Evolutionary conservation across 2,797 vertebrate species (phyloP).

Genomic region (Triplophysa bombifrons): DNA sequence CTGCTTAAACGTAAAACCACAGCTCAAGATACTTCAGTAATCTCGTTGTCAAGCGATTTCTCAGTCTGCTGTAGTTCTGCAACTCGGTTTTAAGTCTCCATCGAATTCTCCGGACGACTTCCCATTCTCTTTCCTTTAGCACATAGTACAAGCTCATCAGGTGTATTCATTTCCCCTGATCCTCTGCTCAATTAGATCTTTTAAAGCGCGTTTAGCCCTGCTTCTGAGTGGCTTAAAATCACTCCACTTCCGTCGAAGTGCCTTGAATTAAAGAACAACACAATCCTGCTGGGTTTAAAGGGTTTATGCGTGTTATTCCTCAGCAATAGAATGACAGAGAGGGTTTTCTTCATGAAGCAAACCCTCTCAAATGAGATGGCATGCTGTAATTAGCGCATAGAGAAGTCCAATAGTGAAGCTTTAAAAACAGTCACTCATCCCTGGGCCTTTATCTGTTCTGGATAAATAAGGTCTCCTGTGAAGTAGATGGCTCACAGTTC

Average conservation of each 20-base stretch:
- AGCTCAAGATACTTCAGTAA: slow-evolving; percentile 66
- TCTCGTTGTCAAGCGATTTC: slow-evolving; percentile 72
- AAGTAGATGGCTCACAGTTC: slow-evolving; percentile 79
- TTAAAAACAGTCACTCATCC: slow-evolving; percentile 84
- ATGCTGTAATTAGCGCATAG: slow-evolving; percentile 80
- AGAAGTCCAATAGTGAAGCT: slow-evolving; percentile 74
- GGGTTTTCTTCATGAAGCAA: slow-evolving; percentile 82
- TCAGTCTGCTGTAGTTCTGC: slow-evolving; percentile 61
- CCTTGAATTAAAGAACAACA: slow-evolving; percentile 73
- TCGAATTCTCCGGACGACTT: slow-evolving; percentile 71
- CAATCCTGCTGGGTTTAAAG: slow-evolving; percentile 81
- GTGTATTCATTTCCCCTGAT: slow-evolving; percentile 77
- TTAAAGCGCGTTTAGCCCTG: slow-evolving; percentile 75
- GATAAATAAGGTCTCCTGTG: slow-evolving; percentile 79
- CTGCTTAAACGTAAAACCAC: slow-evolving; percentile 65
- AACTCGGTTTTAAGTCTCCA: slow-evolving; percentile 74
- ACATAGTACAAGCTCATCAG: slow-evolving; percentile 77
- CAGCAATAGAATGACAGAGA: slow-evolving; percentile 76
- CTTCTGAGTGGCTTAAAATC: slow-evolving; percentile 81
- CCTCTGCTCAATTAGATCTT: slow-evolving; percentile 80
- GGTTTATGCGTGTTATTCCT: slow-evolving; percentile 84
- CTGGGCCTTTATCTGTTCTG: slow-evolving; percentile 79
- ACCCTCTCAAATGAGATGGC: slow-evolving; percentile 83
- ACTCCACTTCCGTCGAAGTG: slow-evolving; percentile 76
- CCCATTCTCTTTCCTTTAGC: slow-evolving; percentile 62